Percentiles rank a stretch among this genome's conserved stretches.
Evolutionary conservation across 1,140 invertebrate genomes (phyloP).

Genomic region (Lamellibrachia luymesi): DNA sequence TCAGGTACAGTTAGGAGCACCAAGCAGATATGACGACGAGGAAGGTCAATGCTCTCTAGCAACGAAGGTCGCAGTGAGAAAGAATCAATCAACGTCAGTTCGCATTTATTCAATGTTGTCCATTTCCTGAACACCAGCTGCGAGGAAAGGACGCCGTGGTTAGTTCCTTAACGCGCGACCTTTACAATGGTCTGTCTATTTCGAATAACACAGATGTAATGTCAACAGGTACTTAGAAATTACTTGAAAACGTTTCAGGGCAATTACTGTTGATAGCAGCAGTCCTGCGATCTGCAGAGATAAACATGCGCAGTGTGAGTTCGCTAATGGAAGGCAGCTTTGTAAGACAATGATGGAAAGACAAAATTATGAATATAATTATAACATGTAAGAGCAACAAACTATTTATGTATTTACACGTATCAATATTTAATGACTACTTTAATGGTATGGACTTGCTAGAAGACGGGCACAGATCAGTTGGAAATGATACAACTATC

Average conservation of each 20-base stretch:
- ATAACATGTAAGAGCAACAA: too few species aligned
- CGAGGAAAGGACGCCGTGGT: not conserved
- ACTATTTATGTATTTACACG: too few species aligned
- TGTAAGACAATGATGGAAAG: not conserved
- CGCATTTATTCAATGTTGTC: not conserved
- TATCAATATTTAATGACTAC: too few species aligned
- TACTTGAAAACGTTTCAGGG: not conserved
- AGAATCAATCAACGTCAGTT: not conserved
- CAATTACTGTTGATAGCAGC: not conserved
- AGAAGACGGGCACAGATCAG: too few species aligned
- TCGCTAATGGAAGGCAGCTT: not conserved
- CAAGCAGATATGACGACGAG: not conserved
- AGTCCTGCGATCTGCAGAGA: not conserved
- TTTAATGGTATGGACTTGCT: too few species aligned
- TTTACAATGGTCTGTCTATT: not conserved
- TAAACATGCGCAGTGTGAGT: not conserved
- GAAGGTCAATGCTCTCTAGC: not conserved
- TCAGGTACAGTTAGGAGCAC: not conserved
- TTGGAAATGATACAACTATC: too few species aligned
- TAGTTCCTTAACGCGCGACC: not conserved
- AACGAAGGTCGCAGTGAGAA: not conserved
- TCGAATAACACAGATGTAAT: not conserved
- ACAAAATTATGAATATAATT: not conserved
- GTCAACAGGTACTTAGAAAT: not conserved
- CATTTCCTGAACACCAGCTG: not conserved